phyloP scores from a whole-genome alignment of 2,888 invertebrate species.

The Hypsopygia costalis region DNA sequence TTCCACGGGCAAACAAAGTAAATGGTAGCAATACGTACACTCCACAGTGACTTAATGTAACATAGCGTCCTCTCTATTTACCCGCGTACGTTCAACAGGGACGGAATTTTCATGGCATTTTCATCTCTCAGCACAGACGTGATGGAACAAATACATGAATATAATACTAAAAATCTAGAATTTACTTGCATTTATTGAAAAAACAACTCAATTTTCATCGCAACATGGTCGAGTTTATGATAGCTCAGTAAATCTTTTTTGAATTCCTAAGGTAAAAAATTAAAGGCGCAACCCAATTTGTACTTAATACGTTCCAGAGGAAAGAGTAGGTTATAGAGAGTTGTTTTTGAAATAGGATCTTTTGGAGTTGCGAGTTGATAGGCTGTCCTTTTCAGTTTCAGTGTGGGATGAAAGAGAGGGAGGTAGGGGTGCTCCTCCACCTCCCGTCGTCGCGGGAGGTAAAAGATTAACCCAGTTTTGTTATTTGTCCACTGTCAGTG shows the following conservation, averaged over 20 bases:
- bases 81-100: constrained; percentile 52
- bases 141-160: constrained; percentile 77
- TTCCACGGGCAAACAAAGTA: constrained; percentile 55
- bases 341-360: constrained; percentile 35
- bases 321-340: constrained; percentile 28
- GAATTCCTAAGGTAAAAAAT: constrained; percentile 69
- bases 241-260: constrained; percentile 60
- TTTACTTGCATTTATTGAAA: constrained; percentile 38
- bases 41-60: constrained; percentile 66
- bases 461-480: constrained; percentile 81
- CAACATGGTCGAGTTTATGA: constrained; percentile 57
- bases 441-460: constrained; percentile 67
- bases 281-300: constrained; percentile 34
- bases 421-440: constrained; percentile 61
- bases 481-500: constrained; percentile 81
- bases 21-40: constrained; percentile 56
- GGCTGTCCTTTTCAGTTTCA: constrained; percentile 60
- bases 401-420: constrained; percentile 51
- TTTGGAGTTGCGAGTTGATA: constrained; percentile 34
- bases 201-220: constrained; percentile 46
- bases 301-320: constrained; percentile 33
- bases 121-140: constrained; percentile 71
- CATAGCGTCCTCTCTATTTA: constrained; percentile 50
- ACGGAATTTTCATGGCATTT: constrained; percentile 70
- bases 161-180: constrained; percentile 72